phyloP scores from a whole-genome alignment of 2,888 invertebrate genomes.

The Luperina nickerlii region DNA sequence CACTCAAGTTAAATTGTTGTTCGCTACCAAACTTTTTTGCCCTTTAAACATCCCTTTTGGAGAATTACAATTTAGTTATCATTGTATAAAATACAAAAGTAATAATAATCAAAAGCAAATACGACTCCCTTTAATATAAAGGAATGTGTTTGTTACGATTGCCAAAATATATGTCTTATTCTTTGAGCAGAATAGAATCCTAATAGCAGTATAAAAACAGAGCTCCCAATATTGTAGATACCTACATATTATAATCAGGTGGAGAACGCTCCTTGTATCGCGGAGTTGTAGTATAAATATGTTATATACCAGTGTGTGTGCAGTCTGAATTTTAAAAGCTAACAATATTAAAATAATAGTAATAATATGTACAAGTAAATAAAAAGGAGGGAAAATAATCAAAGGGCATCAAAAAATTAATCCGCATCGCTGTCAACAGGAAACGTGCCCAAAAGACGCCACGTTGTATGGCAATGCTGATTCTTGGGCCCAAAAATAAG shows the following conservation, averaged over 20 bases:
- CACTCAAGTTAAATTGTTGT: slow-evolving; percentile 30
- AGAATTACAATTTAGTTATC: slow-evolving; percentile 23
- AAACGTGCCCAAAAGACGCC: too few relatives aligned
- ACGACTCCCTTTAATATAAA: slow-evolving; percentile 19
- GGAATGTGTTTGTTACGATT: not conserved
- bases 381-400: too few relatives aligned
- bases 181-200: slow-evolving; percentile 3
- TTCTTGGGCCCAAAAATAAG: too few relatives aligned
- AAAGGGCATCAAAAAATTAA: too few relatives aligned
- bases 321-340: too few relatives aligned
- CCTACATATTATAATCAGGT: slow-evolving; percentile 29
- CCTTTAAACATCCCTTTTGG: slow-evolving; percentile 36
- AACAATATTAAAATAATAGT: too few relatives aligned
- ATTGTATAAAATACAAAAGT: slow-evolving; percentile 39
- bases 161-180: slow-evolving; percentile 6
- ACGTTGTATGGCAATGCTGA: too few relatives aligned
- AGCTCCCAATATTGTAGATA: slow-evolving; percentile 7
- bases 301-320: not conserved
- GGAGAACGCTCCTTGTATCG: not conserved
- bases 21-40: slow-evolving; percentile 45
- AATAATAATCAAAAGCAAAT: slow-evolving; percentile 29
- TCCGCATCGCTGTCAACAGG: too few relatives aligned
- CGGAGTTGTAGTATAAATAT: not conserved
- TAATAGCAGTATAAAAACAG: slow-evolving; percentile 1
- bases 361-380: too few relatives aligned